Conservation (phyloP, 2,113 vertebrate genomes). For the Cyanocitta stelleri region DNA sequence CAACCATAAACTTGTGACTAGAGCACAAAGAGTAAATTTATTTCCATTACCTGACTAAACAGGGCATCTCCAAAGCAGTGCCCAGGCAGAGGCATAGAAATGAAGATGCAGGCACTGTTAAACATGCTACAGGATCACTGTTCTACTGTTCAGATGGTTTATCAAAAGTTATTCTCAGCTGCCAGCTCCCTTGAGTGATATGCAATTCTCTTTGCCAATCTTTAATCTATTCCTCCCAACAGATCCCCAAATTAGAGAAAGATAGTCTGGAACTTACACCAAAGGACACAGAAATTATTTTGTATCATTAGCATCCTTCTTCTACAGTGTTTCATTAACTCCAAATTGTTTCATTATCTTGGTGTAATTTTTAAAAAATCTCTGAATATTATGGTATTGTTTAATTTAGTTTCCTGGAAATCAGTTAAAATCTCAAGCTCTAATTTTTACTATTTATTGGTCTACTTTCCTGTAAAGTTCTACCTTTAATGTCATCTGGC, state of each 20-base stretch:
- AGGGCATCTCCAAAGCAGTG: not conserved
- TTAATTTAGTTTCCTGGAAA: not conserved
- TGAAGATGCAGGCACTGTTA: not conserved
- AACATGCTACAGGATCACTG: not conserved
- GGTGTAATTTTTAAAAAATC: not conserved
- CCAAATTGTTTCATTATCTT: constrained; percentile 23
- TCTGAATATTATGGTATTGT: not conserved
- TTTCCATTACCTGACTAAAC: not conserved
- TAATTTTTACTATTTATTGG: not conserved
- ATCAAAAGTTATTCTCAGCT: not conserved
- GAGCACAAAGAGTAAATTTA: not conserved
- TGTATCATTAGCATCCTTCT: not conserved
- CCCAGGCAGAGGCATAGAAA: not conserved
- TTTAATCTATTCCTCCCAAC: not conserved
- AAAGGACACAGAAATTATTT: not conserved
- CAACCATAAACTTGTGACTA: no score
- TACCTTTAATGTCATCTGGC: not conserved
- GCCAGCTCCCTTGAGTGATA: not conserved
- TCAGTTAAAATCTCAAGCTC: not conserved
- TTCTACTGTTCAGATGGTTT: no score
- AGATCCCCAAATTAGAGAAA: not conserved
- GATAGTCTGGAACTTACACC: not conserved
- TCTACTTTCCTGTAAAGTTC: not conserved
- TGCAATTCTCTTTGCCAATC: not conserved
- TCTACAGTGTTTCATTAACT: not conserved